Percentiles rank a stretch among this genome's conserved stretches.
These are phyloP conservation scores for Kryptolebias ocellatus DNA, from an alignment of 2,797 vertebrate genomes.

Conservation along the genomic window DNA sequence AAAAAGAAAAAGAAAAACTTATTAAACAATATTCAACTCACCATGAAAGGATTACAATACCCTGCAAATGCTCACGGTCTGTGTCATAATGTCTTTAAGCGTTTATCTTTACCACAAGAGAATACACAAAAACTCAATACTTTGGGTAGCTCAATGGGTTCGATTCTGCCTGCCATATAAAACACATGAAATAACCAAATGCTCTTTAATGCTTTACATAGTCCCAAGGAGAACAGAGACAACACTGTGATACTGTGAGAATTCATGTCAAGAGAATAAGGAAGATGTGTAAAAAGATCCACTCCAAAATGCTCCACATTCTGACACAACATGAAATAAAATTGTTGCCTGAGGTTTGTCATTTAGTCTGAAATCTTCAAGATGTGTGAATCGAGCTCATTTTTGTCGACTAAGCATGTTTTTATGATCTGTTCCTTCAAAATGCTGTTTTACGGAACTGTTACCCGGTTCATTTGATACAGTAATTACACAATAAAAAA, in stretches of 20 bases:
- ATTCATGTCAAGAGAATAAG: conserved; percentile 52
- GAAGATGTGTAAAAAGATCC: conserved; percentile 55
- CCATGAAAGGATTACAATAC: conserved; percentile 80
- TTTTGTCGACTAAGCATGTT: conserved; percentile 28
- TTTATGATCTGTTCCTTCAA: conserved; percentile 33
- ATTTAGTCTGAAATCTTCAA: conserved; percentile 45
- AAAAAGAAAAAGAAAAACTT: conserved; percentile 33
- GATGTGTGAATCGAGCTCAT: conserved; percentile 35
- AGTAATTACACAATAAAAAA: conserved; percentile 37
- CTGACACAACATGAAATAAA: conserved; percentile 55
- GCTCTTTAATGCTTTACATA: conserved; percentile 71
- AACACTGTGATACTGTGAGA: conserved; percentile 60
- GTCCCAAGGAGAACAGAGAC: conserved; percentile 65
- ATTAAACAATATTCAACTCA: conserved; percentile 78
- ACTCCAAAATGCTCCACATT: conserved; percentile 48
- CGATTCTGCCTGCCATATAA: conserved; percentile 66
- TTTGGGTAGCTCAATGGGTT: conserved; percentile 69
- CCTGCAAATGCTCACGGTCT: conserved; percentile 76
- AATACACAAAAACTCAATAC: conserved; percentile 72
- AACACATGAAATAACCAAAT: conserved; percentile 68
- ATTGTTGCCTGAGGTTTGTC: conserved; percentile 72
- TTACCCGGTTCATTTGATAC: conserved; percentile 41
- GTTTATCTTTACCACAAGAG: conserved; percentile 74
- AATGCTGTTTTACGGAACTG: conserved; percentile 27
- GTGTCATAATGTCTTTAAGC: conserved; percentile 75